Evolutionary conservation across 1,140 invertebrate genomes (phyloP).

Genomic region (Lepidotrigona ventralis): DNA sequence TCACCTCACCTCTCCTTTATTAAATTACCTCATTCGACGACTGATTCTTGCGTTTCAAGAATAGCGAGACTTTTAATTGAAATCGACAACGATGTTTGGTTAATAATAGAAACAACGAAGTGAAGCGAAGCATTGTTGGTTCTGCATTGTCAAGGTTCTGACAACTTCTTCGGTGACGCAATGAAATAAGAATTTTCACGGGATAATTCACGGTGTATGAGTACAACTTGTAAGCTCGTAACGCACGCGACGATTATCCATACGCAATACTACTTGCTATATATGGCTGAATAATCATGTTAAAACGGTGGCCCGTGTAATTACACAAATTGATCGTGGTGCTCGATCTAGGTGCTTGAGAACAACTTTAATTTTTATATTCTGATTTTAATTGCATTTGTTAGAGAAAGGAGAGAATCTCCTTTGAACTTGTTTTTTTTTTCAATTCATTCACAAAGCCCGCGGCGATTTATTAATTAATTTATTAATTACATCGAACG

Average conservation of each 20-base stretch:
- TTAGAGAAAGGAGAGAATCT: slow-evolving; percentile 34
- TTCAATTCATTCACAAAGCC: background rate
- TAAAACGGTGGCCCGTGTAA: background rate
- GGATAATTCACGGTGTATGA: slow-evolving; percentile 35
- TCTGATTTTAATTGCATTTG: no score
- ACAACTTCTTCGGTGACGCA: slow-evolving; percentile 32
- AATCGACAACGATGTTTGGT: background rate
- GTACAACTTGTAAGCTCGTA: background rate
- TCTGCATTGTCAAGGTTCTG: slow-evolving; percentile 54
- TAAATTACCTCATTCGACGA: background rate
- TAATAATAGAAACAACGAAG: background rate
- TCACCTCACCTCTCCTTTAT: background rate
- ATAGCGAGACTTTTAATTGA: background rate
- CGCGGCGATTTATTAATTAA: background rate
- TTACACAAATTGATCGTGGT: background rate
- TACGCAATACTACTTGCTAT: background rate
- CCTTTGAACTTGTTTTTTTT: slow-evolving; percentile 11
- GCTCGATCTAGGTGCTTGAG: no score
- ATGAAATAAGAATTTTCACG: slow-evolving; percentile 43
- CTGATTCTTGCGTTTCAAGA: background rate
- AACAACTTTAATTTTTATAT: no score
- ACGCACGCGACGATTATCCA: slow-evolving; percentile 33
- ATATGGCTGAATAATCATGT: no score
- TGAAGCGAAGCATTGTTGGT: no score
- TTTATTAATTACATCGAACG: no score